Conservation (phyloP, 2,797 vertebrate species). For the Scleropages formosus region DNA sequence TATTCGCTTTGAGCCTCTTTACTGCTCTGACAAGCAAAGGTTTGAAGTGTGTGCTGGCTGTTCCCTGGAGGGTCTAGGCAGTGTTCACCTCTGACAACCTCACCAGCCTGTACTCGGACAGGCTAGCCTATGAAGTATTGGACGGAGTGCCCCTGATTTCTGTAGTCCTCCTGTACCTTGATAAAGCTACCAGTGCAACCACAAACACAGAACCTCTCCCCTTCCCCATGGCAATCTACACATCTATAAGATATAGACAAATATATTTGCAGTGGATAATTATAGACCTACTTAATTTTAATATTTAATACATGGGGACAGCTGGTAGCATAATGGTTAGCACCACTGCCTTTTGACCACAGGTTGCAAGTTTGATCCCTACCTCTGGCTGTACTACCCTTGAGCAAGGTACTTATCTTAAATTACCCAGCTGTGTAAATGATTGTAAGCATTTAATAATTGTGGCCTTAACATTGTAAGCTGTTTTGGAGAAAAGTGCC, state of each 20-base stretch:
- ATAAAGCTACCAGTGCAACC: not conserved
- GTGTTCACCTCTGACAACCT: not conserved
- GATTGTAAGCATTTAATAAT: too few species aligned
- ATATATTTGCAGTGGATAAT: constrained; percentile 10
- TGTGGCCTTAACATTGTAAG: too few species aligned
- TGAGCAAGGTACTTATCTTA: too few species aligned
- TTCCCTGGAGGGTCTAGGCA: constrained; percentile 31
- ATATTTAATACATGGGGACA: too few species aligned
- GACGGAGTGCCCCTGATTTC: not conserved
- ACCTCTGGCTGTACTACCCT: too few species aligned
- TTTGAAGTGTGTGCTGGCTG: constrained; percentile 33
- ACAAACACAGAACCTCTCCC: not conserved
- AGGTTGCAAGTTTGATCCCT: too few species aligned
- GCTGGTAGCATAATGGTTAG: too few species aligned
- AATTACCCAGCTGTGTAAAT: too few species aligned
- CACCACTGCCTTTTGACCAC: too few species aligned
- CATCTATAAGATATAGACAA: not conserved
- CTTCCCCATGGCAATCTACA: not conserved
- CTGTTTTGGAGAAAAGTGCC: too few species aligned
- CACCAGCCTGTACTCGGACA: not conserved
- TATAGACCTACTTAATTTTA: not conserved
- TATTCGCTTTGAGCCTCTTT: constrained; percentile 34
- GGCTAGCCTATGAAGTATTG: not conserved
- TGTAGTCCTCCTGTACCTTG: not conserved
- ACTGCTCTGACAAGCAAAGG: not conserved